phyloP scores from a whole-genome alignment of 2,888 invertebrate genomes.

The Hetaerina titia region DNA sequence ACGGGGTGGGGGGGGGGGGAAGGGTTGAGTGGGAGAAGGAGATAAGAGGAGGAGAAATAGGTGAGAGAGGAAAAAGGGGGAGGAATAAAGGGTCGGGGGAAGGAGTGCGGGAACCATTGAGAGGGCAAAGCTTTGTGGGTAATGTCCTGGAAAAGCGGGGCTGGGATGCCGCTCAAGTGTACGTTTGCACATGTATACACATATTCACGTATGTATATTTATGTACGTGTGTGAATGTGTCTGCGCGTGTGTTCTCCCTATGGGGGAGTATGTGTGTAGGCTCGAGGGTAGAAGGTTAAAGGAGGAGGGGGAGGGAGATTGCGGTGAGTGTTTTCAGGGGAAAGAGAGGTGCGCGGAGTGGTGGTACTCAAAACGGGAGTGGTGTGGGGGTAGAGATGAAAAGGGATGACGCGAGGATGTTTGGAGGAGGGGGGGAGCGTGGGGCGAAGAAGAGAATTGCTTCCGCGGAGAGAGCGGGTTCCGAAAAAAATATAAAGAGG shows the following conservation, averaged over 20 bases:
- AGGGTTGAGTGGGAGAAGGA: not conserved
- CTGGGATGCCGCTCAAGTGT: constrained; percentile 6
- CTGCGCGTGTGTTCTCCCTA: not conserved
- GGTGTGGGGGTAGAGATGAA: not conserved
- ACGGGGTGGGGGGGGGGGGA: not conserved
- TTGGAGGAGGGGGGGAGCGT: too few relatives aligned
- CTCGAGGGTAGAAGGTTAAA: not conserved
- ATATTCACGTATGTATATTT: constrained; percentile 26
- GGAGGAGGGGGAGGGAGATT: not conserved
- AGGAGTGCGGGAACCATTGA: not conserved
- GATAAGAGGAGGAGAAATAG: not conserved
- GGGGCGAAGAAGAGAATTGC: not conserved
- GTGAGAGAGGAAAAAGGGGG: not conserved
- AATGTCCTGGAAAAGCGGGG: constrained; percentile 53
- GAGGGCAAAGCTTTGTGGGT: not conserved
- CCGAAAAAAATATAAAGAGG: not conserved
- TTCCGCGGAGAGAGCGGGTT: not conserved
- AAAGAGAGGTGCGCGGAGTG: not conserved
- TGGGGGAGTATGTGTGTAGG: not conserved
- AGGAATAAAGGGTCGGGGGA: not conserved
- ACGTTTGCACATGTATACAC: not conserved
- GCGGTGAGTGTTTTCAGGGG: not conserved
- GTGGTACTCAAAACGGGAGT: not conserved
- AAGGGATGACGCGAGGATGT: not conserved
- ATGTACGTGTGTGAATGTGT: not conserved